Evolutionary conservation across 2,113 vertebrate species (phyloP).

Genomic region (Atractosteus spatula): DNA sequence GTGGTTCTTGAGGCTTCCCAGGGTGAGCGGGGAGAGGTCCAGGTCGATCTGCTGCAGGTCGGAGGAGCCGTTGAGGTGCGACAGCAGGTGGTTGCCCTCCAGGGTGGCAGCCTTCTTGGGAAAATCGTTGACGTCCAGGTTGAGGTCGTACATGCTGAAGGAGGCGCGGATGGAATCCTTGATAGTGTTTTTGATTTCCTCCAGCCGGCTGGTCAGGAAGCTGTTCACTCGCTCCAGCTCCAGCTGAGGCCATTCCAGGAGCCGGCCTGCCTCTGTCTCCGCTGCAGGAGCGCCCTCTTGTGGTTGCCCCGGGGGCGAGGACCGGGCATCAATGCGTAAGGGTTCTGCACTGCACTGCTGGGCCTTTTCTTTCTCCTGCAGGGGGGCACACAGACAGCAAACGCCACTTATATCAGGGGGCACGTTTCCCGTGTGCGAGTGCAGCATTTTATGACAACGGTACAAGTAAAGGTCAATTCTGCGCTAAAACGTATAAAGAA

Average conservation of each 20-base stretch:
- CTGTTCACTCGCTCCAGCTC: conserved; percentile 94
- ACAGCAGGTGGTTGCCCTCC: conserved; percentile 83
- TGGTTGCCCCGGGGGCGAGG: conserved; percentile 45
- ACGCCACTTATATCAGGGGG: not conserved
- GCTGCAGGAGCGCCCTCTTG: conserved; percentile 37
- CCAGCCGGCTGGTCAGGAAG: conserved; percentile 92
- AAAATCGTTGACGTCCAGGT: conserved; percentile 90
- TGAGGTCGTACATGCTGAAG: conserved; percentile 92
- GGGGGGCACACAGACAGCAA: not conserved
- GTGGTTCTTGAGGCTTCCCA: conserved; percentile 81
- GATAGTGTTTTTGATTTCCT: conserved; percentile 96
- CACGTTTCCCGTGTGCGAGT: too few species aligned
- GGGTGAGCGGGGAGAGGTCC: conserved; percentile 87
- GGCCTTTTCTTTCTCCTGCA: conserved; percentile 86
- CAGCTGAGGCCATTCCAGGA: conserved; percentile 88
- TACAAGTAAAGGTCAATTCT: too few species aligned
- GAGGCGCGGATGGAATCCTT: conserved; percentile 94
- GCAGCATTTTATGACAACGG: too few species aligned
- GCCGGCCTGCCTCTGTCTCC: conserved; percentile 68
- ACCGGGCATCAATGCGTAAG: conserved; percentile 48
- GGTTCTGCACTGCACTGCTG: conserved; percentile 70
- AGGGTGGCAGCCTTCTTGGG: conserved; percentile 86
- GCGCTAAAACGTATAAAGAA: too few species aligned
- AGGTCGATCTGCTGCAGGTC: conserved; percentile 92
- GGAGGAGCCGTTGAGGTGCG: conserved; percentile 84